These are phyloP conservation scores for Noctua janthina DNA, from an alignment of 2,888 invertebrate genomes.

Conservation along the genomic window DNA sequence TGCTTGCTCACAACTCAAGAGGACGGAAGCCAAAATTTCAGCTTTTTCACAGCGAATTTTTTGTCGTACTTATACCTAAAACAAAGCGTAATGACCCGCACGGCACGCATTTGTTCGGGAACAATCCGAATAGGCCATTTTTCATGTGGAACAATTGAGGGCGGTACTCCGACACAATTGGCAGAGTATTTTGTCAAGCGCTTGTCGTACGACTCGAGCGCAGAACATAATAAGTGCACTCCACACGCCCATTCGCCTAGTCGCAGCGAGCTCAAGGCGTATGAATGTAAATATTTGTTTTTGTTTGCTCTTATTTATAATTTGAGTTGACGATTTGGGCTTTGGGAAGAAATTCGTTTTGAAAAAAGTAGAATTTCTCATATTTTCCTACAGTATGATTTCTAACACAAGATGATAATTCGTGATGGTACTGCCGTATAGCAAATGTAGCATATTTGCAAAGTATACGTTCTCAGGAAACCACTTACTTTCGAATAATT, in stretches of 20 bases:
- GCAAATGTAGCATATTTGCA: not conserved
- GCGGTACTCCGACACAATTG: slow-evolving; percentile 89
- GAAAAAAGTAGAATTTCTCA: not conserved
- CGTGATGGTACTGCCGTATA: not conserved
- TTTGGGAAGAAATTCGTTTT: not conserved
- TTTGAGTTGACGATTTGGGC: not conserved
- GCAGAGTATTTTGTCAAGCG: slow-evolving; percentile 90
- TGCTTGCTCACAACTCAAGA: slow-evolving; percentile 82
- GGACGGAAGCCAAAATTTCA: slow-evolving; percentile 84
- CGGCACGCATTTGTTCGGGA: slow-evolving; percentile 89
- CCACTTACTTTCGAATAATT: not conserved
- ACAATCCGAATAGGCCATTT: slow-evolving; percentile 90
- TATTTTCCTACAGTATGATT: not conserved
- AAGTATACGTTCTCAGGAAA: not conserved
- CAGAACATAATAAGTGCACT: slow-evolving; percentile 85
- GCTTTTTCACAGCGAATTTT: slow-evolving; percentile 85
- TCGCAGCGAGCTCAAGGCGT: slow-evolving; percentile 26
- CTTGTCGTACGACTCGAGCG: slow-evolving; percentile 85
- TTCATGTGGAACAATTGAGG: slow-evolving; percentile 90
- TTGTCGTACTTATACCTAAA: slow-evolving; percentile 88
- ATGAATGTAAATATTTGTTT: slow-evolving; percentile 21
- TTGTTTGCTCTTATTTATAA: slow-evolving; percentile 18
- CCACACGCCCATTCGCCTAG: slow-evolving; percentile 72
- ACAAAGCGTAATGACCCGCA: slow-evolving; percentile 90
- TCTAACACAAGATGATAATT: not conserved